phyloP scores from a whole-genome alignment of 2,113 vertebrate species.

The Smithornis capensis region DNA sequence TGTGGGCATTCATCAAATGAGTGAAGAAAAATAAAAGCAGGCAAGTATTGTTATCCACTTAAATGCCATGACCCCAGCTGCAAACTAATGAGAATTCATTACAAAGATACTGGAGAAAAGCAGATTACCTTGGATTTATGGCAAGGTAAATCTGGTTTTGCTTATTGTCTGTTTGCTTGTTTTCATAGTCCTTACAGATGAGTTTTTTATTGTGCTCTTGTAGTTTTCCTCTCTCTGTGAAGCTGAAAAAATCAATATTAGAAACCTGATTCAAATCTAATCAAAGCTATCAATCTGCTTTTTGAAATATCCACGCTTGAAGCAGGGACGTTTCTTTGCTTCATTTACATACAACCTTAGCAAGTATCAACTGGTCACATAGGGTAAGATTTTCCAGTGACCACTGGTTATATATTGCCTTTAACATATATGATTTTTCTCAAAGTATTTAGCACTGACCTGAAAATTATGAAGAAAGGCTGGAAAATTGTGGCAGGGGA shows the following conservation, averaged over 20 bases:
- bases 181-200: conserved; percentile 48
- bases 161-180: conserved; percentile 16
- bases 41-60: neutral
- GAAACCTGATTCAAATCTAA: neutral
- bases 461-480: neutral
- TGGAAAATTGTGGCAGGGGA: neutral
- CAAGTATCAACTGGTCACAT: rapidly evolving
- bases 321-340: neutral
- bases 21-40: conserved; percentile 4
- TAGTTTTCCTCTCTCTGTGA: neutral
- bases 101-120: conserved; percentile 48
- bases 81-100: conserved; percentile 70
- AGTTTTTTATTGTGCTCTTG: conserved; percentile 24
- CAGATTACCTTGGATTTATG: conserved; percentile 62
- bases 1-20: neutral
- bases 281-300: rapidly evolving
- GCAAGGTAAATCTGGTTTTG: conserved; percentile 48
- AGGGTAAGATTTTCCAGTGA: neutral
- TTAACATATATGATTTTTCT: neutral
- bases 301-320: neutral
- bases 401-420: neutral
- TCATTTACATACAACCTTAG: neutral
- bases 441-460: neutral
- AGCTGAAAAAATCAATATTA: neutral
- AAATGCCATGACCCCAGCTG: neutral